These are phyloP conservation scores for Anticlea derivata DNA, from an alignment of 2,888 invertebrate genomes.

Conservation along the genomic window DNA sequence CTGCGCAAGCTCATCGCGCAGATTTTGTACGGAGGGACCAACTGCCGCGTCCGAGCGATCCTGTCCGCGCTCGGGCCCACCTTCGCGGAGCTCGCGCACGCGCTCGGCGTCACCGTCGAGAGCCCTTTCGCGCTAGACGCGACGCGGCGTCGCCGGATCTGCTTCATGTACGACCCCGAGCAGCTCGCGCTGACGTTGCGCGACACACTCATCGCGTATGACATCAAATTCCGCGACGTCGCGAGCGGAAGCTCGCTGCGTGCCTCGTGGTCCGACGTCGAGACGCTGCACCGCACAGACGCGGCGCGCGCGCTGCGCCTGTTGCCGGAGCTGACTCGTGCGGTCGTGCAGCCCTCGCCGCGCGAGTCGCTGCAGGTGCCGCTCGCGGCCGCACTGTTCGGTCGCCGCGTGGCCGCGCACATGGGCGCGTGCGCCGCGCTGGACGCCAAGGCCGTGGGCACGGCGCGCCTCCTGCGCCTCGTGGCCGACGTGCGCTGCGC, in stretches of 20 bases:
- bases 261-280: slow-evolving; percentile 17
- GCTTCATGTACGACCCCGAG: slow-evolving; percentile 30
- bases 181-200: slow-evolving; percentile 19
- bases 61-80: slow-evolving; percentile 20
- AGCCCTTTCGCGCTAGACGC: slow-evolving; percentile 8
- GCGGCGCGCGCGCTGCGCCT: slow-evolving; percentile 8
- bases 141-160: slow-evolving; percentile 4
- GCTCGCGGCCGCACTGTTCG: slow-evolving; percentile 11
- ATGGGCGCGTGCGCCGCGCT: slow-evolving; percentile 6
- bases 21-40: neutral
- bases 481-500: slow-evolving; percentile 6
- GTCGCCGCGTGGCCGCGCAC: slow-evolving; percentile 17
- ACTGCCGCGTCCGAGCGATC: slow-evolving; percentile 13
- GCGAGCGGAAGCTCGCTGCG: slow-evolving; percentile 10
- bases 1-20: slow-evolving; percentile 8
- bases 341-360: slow-evolving; percentile 9
- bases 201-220: slow-evolving; percentile 22
- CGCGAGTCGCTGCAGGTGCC: slow-evolving; percentile 5
- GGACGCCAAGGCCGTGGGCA: slow-evolving; percentile 10
- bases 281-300: slow-evolving; percentile 11
- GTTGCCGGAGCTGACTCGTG: slow-evolving; percentile 15
- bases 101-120: slow-evolving; percentile 12
- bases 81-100: slow-evolving; percentile 14
- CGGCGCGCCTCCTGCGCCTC: slow-evolving; percentile 16
- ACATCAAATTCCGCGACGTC: slow-evolving; percentile 13